Evolutionary conservation across 2,113 vertebrate genomes (phyloP), one percentile per base, ranked within the genome.

Genomic region (Cololabis saira): DNA sequence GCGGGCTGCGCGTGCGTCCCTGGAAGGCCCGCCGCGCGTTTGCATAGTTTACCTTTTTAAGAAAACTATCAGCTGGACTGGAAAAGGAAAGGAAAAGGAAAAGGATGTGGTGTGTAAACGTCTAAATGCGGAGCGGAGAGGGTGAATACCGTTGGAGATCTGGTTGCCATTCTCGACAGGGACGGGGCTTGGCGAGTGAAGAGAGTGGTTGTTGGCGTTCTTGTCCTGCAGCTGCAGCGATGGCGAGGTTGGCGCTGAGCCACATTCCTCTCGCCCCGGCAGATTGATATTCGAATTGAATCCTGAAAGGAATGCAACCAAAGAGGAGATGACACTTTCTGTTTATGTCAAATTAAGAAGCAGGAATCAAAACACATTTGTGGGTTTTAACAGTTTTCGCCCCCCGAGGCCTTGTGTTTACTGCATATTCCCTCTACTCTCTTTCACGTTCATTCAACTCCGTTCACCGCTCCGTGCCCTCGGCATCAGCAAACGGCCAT

Each of bases 151-250:
- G 12, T 96, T 96, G 47, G 95, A 93, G 76, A 98, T 81, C 30
- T 96, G 92, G 91, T 99, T 99, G 84, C 97, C 96, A 50, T 99
- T 99, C 89, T 98, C 97, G 22, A 95, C 53, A n/a, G 95, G 74
- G 21, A 92, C 63, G 4, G 92, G 91, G 74, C 84, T 91, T 5
- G 92, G 82, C 83, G 87, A 78, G 91, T 89, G 89, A 88, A 94
- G 91, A 21, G 84, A 89, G 74, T 92, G 96, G 86, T 94, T 96
- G 88, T 98, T 99, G 82, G 97, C 97, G 45, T 99, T 99, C 90
- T 93, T 96, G 83, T 99, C 97, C 86, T 95, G 96, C 0, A 93
- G 90, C 81, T 96, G 95, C 9, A 94, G 85, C 50, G 89, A 89
- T 21, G 84, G 84, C 33, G 93, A 94, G 62, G 92, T 92, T 52